phyloP scores from a whole-genome alignment of 2,113 vertebrate genomes.

The Ia io region DNA sequence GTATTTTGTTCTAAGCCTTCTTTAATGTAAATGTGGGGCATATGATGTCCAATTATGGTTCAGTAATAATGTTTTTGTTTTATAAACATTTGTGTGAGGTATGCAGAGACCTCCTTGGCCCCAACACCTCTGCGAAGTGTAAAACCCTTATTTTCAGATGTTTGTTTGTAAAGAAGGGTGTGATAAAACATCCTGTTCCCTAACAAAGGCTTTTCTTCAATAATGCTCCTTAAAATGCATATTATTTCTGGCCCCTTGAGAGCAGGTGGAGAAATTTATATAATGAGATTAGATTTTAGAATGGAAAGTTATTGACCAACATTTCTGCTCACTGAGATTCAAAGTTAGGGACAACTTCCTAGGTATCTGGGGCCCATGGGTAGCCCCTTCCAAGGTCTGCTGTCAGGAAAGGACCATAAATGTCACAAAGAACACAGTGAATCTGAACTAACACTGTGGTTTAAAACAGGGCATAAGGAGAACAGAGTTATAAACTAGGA shows the following conservation, averaged over 20 bases:
- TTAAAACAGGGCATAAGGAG: background rate
- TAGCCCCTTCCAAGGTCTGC: background rate
- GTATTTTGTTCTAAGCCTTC: background rate
- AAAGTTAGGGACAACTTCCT: background rate
- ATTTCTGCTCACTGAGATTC: background rate
- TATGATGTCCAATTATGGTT: background rate
- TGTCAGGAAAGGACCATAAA: background rate
- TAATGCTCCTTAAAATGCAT: conserved; percentile 31
- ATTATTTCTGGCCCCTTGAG: background rate
- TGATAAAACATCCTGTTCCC: background rate
- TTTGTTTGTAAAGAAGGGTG: background rate
- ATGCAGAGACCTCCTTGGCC: background rate
- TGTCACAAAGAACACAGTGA: background rate
- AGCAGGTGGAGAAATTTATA: background rate
- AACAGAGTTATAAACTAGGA: conserved; percentile 9
- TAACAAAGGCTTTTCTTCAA: background rate
- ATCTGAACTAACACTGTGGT: background rate
- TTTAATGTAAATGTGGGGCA: background rate
- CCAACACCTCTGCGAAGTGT: background rate
- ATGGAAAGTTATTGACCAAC: background rate
- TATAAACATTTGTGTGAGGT: background rate
- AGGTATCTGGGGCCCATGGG: background rate
- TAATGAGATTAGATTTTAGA: background rate
- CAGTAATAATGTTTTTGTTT: background rate
- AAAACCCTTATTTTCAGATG: background rate